Evolutionary conservation across 2,888 invertebrate genomes (phyloP).

Genomic region (Caenorhabditis uteleia): DNA sequence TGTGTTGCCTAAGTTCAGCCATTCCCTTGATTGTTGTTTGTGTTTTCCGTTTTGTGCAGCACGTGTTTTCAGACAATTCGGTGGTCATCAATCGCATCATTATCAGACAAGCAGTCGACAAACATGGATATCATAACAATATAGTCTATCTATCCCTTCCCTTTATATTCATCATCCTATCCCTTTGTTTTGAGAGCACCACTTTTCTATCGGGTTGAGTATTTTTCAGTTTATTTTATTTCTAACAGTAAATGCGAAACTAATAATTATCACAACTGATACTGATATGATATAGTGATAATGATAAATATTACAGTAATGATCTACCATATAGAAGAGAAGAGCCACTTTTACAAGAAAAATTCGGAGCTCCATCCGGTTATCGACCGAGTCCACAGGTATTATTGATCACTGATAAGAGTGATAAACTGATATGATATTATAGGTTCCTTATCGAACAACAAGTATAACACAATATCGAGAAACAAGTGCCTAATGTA

Average conservation of each 20-base stretch:
- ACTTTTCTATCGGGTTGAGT: neutral
- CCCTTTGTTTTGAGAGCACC: constrained; percentile 36
- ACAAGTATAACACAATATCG: constrained; percentile 48
- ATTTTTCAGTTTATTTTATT: neutral
- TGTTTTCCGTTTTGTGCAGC: constrained; percentile 10
- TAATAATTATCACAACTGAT: neutral
- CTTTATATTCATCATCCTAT: constrained; percentile 2
- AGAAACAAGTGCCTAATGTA: constrained; percentile 53
- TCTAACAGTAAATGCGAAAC: neutral
- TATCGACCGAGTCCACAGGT: constrained; percentile 46
- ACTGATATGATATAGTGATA: neutral
- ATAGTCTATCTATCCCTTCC: no score
- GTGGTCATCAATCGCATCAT: no score
- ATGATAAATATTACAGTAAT: constrained; percentile 31
- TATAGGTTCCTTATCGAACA: constrained; percentile 39
- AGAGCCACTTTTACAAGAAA: constrained; percentile 52
- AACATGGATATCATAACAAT: no score
- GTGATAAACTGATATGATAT: no score
- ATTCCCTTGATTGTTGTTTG: no score
- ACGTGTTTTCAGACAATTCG: constrained; percentile 9
- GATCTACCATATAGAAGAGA: constrained; percentile 48
- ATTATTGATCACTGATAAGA: neutral
- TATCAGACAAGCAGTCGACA: no score
- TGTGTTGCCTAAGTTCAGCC: no score
- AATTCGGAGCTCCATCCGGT: constrained; percentile 16